These are phyloP conservation scores for Zosterops hypoxanthus DNA, from an alignment of 2,113 vertebrate species.

Conservation along the genomic window DNA sequence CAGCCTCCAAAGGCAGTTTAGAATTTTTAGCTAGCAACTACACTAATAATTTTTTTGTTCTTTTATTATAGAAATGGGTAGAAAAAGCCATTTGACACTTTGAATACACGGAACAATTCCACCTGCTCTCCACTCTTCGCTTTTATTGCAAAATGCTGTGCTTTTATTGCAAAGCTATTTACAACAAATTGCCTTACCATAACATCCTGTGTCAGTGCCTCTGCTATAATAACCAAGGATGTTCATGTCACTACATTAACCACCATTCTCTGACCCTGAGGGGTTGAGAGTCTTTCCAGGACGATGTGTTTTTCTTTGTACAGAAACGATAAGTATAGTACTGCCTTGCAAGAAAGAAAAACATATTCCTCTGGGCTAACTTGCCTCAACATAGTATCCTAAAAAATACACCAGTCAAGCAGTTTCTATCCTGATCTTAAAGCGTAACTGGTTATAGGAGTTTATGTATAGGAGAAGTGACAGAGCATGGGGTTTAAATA, in stretches of 20 bases:
- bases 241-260: background rate
- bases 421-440: background rate
- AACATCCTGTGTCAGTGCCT: background rate
- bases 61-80: background rate
- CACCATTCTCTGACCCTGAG: background rate
- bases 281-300: background rate
- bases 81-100: background rate
- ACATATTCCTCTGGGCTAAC: background rate
- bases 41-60: background rate
- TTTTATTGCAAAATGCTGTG: background rate
- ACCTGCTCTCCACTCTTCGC: background rate
- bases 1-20: background rate
- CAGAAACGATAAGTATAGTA: background rate
- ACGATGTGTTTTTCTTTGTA: fast-evolving
- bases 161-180: background rate
- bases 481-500: background rate
- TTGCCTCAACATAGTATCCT: background rate
- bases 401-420: background rate
- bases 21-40: background rate
- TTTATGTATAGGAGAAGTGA: background rate
- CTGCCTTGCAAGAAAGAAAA: background rate
- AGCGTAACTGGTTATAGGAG: background rate
- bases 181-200: background rate
- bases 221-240: background rate
- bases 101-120: background rate